Conservation (phyloP, 2,888 invertebrate genomes). For the Choreutis nemorana region DNA sequence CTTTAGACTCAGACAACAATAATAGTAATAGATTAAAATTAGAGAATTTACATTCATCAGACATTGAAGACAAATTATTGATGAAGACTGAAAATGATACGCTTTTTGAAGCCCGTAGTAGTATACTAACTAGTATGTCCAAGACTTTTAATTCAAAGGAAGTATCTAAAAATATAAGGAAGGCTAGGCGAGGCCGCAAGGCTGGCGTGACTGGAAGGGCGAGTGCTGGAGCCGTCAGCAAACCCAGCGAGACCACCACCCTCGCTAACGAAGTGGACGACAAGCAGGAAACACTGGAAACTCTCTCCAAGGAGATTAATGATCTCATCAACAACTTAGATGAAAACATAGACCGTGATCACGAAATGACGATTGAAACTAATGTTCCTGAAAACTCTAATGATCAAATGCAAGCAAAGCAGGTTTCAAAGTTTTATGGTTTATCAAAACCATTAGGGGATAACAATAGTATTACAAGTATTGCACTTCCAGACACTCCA, state of each 20-base stretch:
- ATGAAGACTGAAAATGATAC: constrained; percentile 70
- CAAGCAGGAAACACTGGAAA: constrained; percentile 48
- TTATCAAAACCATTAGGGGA: constrained; percentile 40
- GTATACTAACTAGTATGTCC: constrained; percentile 63
- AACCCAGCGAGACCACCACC: constrained; percentile 20
- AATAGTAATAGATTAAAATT: constrained; percentile 60
- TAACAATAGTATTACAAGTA: constrained; percentile 34
- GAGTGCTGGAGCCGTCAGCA: constrained; percentile 15
- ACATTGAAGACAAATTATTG: constrained; percentile 67
- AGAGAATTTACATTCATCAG: constrained; percentile 54
- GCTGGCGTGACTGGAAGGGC: constrained; percentile 33
- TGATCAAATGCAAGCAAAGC: constrained; percentile 36
- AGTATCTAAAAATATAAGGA: constrained; percentile 53
- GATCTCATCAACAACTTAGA: constrained; percentile 54
- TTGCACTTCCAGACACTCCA: constrained; percentile 38
- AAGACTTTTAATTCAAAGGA: constrained; percentile 61
- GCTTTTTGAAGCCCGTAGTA: constrained; percentile 57
- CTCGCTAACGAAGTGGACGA: too few species aligned
- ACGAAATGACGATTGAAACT: constrained; percentile 24
- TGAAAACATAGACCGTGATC: constrained; percentile 46
- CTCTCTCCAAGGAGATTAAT: constrained; percentile 52
- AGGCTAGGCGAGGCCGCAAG: constrained; percentile 53
- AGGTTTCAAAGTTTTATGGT: constrained; percentile 44
- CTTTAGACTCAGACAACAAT: constrained; percentile 64
- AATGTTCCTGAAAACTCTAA: constrained; percentile 11